Conservation (phyloP, 2,113 vertebrate genomes). For the Piliocolobus tephrosceles region DNA sequence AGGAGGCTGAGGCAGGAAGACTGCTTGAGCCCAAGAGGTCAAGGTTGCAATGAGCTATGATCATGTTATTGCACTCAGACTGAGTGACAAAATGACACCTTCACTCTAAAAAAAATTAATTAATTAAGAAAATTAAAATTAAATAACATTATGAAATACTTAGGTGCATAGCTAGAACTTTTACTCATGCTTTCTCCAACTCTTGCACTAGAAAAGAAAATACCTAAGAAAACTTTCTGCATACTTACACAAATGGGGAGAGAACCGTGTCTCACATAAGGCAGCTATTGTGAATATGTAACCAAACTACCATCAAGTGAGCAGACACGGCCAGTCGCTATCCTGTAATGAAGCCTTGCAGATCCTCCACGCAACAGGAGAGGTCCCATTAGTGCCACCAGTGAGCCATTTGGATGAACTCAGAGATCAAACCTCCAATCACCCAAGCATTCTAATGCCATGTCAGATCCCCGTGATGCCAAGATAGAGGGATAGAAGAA, state of each 20-base stretch:
- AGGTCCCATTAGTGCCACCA: neutral
- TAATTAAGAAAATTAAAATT: neutral
- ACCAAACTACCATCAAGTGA: neutral
- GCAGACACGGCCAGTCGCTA: rapidly evolving
- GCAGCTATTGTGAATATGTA: neutral
- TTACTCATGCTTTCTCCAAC: neutral
- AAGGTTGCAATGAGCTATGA: too few species aligned
- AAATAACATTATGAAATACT: neutral
- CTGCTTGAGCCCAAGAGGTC: too few species aligned
- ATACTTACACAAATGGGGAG: neutral
- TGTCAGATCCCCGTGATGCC: neutral
- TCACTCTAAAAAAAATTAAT: too few species aligned
- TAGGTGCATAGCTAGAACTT: neutral
- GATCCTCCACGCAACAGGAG: neutral
- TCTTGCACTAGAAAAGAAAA: neutral
- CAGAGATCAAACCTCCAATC: neutral
- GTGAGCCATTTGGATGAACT: neutral
- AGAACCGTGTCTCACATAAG: neutral
- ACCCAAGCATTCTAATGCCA: neutral
- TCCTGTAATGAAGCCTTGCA: neutral
- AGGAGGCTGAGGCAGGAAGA: too few species aligned
- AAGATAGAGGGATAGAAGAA: neutral
- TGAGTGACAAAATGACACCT: too few species aligned
- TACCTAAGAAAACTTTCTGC: neutral
- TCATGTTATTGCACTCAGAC: too few species aligned